phyloP scores from a whole-genome alignment of 2,113 vertebrate genomes.

The Gorsachius goisagi region DNA sequence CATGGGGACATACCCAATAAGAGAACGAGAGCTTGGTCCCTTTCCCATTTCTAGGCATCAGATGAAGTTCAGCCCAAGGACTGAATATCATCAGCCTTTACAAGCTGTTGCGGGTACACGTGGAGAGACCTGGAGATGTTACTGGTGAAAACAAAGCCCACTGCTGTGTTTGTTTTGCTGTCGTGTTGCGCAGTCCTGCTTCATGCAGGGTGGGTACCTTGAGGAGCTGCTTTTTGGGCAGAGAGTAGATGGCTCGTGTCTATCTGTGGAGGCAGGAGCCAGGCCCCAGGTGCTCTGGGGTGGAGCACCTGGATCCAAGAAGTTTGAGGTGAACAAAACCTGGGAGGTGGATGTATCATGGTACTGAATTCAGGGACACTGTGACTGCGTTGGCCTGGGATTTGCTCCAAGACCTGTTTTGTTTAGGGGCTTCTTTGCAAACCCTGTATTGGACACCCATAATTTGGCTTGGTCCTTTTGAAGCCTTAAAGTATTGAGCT shows the following conservation, averaged over 20 bases:
- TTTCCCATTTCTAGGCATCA: background rate
- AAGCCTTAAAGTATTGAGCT: background rate
- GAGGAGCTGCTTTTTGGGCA: background rate
- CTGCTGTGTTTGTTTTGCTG: background rate
- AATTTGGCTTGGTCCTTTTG: background rate
- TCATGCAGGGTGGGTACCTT: background rate
- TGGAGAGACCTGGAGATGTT: background rate
- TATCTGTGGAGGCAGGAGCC: background rate
- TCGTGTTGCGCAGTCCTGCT: background rate
- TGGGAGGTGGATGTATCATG: background rate
- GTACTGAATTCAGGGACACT: background rate
- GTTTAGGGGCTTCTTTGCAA: background rate
- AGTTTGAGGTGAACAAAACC: background rate
- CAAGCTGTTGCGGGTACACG: background rate
- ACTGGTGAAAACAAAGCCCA: background rate
- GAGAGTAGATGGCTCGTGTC: background rate
- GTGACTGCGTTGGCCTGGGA: background rate
- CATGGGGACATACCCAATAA: too few relatives aligned
- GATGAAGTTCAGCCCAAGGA: background rate
- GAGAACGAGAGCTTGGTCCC: background rate
- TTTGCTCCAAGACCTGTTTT: background rate
- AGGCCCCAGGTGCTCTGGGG: too few relatives aligned
- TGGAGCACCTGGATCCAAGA: background rate
- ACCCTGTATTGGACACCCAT: background rate
- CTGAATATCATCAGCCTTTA: background rate